phyloP scores from a whole-genome alignment of 2,797 vertebrate species.

The Yasuhikotakia modesta region DNA sequence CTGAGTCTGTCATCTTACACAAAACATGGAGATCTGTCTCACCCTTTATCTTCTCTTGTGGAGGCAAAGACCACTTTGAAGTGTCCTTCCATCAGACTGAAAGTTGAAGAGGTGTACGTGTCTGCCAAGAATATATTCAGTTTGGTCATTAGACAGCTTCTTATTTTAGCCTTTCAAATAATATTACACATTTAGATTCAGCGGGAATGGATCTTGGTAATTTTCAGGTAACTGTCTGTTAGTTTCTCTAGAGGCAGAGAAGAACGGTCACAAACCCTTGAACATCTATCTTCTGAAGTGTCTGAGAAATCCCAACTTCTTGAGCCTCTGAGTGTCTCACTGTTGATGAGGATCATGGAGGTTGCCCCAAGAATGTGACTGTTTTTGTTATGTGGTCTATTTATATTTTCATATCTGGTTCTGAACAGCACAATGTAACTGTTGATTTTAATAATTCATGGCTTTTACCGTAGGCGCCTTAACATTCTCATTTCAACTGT shows the following conservation, averaged over 20 bases:
- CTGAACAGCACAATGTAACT: background rate
- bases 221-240: background rate
- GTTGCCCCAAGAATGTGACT: constrained; percentile 14
- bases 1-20: background rate
- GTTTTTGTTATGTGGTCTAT: constrained; percentile 9
- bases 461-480: background rate
- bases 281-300: constrained; percentile 85
- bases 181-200: background rate
- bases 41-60: constrained; percentile 21
- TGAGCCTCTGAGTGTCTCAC: constrained; percentile 74
- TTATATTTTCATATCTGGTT: background rate
- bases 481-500: background rate
- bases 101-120: constrained; percentile 84
- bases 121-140: constrained; percentile 66
- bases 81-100: constrained; percentile 85
- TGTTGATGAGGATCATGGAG: background rate
- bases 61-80: constrained; percentile 94
- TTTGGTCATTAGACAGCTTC: constrained; percentile 46
- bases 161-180: constrained; percentile 9
- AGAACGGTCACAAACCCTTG: constrained; percentile 70
- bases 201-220: background rate
- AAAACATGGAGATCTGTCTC: background rate
- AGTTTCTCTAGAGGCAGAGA: constrained; percentile 72
- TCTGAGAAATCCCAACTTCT: constrained; percentile 85
- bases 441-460: background rate